Conservation (phyloP, 2,797 vertebrate species). For the Lithobates sylvaticus region DNA sequence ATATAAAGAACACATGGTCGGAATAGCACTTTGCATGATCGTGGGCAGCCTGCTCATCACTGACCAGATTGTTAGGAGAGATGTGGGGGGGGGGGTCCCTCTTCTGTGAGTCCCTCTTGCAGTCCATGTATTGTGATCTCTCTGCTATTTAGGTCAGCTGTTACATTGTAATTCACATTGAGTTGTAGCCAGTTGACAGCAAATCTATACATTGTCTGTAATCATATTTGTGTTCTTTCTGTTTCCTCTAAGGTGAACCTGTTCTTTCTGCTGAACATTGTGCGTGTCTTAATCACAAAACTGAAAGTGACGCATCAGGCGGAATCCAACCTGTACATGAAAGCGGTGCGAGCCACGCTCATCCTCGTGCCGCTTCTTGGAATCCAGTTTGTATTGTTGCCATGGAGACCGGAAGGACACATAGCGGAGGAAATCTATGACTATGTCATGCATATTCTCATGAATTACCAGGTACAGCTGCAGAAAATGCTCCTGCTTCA, state of each 20-base stretch:
- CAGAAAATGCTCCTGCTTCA: neutral
- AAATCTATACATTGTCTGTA: too few relatives aligned
- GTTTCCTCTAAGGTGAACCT: conserved; percentile 86
- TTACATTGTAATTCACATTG: too few relatives aligned
- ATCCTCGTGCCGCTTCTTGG: conserved; percentile 94
- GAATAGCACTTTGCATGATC: too few relatives aligned
- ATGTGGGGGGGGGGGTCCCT: too few relatives aligned
- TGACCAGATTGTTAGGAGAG: too few relatives aligned
- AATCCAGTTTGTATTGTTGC: conserved; percentile 92
- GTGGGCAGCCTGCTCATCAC: too few relatives aligned
- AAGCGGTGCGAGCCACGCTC: conserved; percentile 94
- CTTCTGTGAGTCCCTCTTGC: too few relatives aligned
- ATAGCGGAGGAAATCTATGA: conserved; percentile 91
- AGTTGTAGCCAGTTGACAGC: too few relatives aligned
- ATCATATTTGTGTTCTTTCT: neutral
- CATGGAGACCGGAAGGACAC: conserved; percentile 89
- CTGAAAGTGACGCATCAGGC: conserved; percentile 96
- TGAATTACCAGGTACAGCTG: conserved; percentile 91
- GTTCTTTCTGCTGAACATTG: conserved; percentile 95
- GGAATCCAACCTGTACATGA: conserved; percentile 98
- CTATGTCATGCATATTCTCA: conserved; percentile 95
- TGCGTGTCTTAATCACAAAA: conserved; percentile 96
- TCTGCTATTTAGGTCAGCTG: too few relatives aligned
- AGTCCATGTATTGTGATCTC: too few relatives aligned
- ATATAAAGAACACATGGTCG: too few relatives aligned